A percentile compares a stretch with the other conserved stretches of the same genome.
These are phyloP conservation scores for Zoanthus gigantus DNA, from an alignment of 92 coral and sea anemone species.

Conservation along the genomic window DNA sequence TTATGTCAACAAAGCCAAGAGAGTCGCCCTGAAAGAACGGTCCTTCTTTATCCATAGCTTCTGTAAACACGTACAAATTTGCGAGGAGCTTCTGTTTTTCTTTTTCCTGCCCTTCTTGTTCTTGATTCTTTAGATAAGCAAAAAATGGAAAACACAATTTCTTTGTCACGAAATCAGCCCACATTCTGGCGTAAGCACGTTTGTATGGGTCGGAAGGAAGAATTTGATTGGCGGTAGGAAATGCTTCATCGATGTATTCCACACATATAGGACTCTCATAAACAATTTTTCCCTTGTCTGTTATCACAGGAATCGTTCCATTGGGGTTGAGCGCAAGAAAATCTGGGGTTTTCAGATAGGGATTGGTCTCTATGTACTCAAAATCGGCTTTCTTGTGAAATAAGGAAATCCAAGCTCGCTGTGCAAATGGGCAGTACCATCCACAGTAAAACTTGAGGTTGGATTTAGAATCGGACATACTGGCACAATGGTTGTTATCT, in stretches of 20 bases:
- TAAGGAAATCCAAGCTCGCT: constrained; percentile 83
- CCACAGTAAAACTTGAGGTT: constrained; percentile 68
- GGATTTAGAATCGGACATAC: background rate
- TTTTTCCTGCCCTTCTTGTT: constrained; percentile 62
- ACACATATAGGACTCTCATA: constrained; percentile 81
- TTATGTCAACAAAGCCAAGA: constrained; percentile 78
- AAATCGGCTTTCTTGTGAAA: constrained; percentile 76
- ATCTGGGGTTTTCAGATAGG: constrained; percentile 82
- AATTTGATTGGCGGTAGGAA: constrained; percentile 53
- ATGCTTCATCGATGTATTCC: constrained; percentile 80
- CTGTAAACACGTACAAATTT: constrained; percentile 60
- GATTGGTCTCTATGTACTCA: constrained; percentile 82
- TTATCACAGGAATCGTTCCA: constrained; percentile 74
- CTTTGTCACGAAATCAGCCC: constrained; percentile 83
- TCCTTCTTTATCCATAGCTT: constrained; percentile 74
- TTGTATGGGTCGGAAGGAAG: constrained; percentile 75
- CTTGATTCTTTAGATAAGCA: constrained; percentile 62
- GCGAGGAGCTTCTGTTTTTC: constrained; percentile 63
- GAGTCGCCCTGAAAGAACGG: constrained; percentile 73
- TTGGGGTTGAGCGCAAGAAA: constrained; percentile 82
- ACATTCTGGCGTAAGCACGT: constrained; percentile 80
- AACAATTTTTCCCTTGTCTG: constrained; percentile 63
- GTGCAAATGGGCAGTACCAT: constrained; percentile 89
- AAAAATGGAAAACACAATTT: constrained; percentile 71
- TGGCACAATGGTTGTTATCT: background rate